Conservation (phyloP, 2,797 vertebrate genomes). For the Pelodytes ibericus region DNA sequence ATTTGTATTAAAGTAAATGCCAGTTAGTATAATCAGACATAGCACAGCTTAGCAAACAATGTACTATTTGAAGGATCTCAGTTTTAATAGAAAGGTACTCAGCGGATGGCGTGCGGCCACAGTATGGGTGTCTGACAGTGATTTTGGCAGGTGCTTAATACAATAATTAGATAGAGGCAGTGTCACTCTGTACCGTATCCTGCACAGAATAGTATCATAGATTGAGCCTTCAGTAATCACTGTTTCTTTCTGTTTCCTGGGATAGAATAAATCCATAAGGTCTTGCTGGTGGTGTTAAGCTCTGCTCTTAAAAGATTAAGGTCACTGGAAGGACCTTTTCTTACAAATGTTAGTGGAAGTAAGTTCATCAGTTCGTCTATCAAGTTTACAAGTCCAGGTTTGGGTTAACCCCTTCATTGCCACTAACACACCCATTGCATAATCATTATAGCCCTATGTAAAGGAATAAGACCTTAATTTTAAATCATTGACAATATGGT, state of each 20-base stretch:
- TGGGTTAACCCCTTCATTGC: neutral
- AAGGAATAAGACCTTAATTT: too few species aligned
- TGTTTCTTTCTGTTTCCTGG: slow-evolving; percentile 16
- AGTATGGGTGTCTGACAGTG: slow-evolving; percentile 14
- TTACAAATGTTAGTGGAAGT: neutral
- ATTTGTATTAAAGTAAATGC: too few species aligned
- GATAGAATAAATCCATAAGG: slow-evolving; percentile 13
- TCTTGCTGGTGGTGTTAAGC: slow-evolving; percentile 12
- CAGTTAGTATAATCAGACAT: neutral
- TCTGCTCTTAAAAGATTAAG: slow-evolving; percentile 26
- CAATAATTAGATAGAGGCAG: slow-evolving; percentile 10
- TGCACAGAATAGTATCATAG: slow-evolving; percentile 17
- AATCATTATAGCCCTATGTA: too few species aligned
- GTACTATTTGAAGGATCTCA: neutral
- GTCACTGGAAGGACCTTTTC: slow-evolving; percentile 11
- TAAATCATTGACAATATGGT: too few species aligned
- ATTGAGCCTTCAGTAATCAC: neutral
- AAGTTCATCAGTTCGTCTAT: neutral
- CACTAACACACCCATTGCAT: too few species aligned
- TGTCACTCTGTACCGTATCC: neutral
- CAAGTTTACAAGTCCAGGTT: neutral
- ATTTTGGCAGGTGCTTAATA: slow-evolving; percentile 28
- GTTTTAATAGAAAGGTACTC: neutral
- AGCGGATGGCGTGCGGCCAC: neutral
- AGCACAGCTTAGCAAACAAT: neutral